Base-by-base conservation (phyloP, 2,113 vertebrate species). In the Oncorhynchus kisutch region DNA sequence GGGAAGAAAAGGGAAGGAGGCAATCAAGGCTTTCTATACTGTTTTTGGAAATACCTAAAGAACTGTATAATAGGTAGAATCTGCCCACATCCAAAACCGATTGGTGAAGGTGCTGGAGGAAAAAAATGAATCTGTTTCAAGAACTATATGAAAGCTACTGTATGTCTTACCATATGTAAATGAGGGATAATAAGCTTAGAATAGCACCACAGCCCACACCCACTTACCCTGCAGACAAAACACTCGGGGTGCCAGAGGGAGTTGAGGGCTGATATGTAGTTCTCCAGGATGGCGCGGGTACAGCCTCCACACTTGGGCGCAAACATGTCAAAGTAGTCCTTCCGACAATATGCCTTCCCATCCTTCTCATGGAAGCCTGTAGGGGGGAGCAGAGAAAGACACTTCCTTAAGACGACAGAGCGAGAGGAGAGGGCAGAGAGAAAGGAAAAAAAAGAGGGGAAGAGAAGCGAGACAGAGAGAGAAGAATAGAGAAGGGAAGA, bases 191-290 rank as follows among this genome's bases (percentile, higher is more conserved):
- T 54, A 22, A 13, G n/a, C 66, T 20, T 29, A 75, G 51, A 24
- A 49, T 4, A 25, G 34, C 66, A 68, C 73, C 73, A 57, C 64
- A 48, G 75, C 22, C 24, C 48, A 39, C 66, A 51, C 65, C 71
- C 51, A 81, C 96, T 95, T 92, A 99, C 97, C 95, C 97, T 94
- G 87, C 97, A 99, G 79, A 99, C 97, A 34, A 99, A 99, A 89
- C 97, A 99, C 70, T 99, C 96, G 0, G 97, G 97, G 76, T 99
- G 51, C 51, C 51, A 54, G 51, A 54, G 51, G 16, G 51, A 54
- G 51, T 54, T 54, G 13, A 54, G 51, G 51, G 51, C 51, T 54
- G 51, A 54, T 54, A 54, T 54, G 51, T 54, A 54, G 51, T 54
- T 54, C 51, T 54, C 51, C 51, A 54, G 51, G 51, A 54, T 54